These are phyloP conservation scores for Chionis minor DNA, from an alignment of 2,113 vertebrate genomes.

Conservation along the genomic window DNA sequence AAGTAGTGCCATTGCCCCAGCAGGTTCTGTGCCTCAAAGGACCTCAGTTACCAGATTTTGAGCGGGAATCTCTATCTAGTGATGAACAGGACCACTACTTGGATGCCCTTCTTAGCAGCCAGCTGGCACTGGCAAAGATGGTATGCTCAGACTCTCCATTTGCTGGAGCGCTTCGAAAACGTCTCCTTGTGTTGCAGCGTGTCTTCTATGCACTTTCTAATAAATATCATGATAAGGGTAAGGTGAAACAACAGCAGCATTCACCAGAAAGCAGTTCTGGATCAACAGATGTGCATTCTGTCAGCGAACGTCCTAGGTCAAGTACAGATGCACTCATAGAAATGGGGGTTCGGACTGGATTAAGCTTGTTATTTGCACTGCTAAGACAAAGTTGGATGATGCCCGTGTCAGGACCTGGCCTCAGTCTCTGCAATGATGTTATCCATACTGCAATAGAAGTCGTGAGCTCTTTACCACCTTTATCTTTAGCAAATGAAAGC, in stretches of 20 bases:
- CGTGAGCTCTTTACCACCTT: slow-evolving; percentile 89
- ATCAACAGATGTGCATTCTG: slow-evolving; percentile 87
- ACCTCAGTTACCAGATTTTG: slow-evolving; percentile 97
- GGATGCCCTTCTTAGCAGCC: slow-evolving; percentile 95
- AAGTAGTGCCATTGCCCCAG: slow-evolving; percentile 93
- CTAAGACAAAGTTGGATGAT: slow-evolving; percentile 97
- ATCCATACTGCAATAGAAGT: slow-evolving; percentile 95
- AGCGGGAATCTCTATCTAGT: slow-evolving; percentile 93
- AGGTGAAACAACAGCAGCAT: slow-evolving; percentile 95
- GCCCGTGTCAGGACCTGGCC: slow-evolving; percentile 78
- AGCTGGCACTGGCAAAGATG: slow-evolving; percentile 96
- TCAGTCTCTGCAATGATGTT: slow-evolving; percentile 92
- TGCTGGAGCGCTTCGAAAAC: slow-evolving; percentile 90
- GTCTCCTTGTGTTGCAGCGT: slow-evolving; percentile 92
- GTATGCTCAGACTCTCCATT: slow-evolving; percentile 98
- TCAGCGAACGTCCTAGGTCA: slow-evolving; percentile 91
- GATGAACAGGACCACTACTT: slow-evolving; percentile 99
- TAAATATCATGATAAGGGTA: slow-evolving; percentile 97
- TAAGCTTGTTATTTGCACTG: slow-evolving; percentile 92
- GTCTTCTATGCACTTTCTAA: slow-evolving; percentile 97
- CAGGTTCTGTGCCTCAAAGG: slow-evolving; percentile 97
- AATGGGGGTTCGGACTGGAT: slow-evolving; percentile 94
- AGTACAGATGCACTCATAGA: slow-evolving; percentile 95
- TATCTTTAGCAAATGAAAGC: slow-evolving; percentile 94
- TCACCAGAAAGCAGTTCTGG: slow-evolving; percentile 90